Evolutionary conservation across 2,888 invertebrate species (phyloP).

Genomic region (Creontiades dilutus): DNA sequence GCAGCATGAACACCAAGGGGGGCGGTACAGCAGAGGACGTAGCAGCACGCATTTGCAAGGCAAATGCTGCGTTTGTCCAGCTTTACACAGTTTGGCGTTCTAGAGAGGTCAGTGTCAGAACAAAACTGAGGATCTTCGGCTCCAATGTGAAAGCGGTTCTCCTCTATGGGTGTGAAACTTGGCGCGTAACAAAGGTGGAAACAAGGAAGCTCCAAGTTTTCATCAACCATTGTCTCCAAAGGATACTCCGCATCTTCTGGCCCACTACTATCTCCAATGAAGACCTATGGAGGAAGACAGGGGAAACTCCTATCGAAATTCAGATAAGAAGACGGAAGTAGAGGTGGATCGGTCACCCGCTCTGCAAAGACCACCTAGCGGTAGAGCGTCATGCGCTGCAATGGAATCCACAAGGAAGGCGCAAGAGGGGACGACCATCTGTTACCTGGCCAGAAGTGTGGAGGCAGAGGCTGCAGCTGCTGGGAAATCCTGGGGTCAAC

Average conservation of each 20-base stretch:
- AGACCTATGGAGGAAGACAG: not conserved
- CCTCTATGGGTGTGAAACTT: constrained; percentile 55
- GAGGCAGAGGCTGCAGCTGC: not conserved
- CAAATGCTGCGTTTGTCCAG: constrained; percentile 1
- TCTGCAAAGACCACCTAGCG: not conserved
- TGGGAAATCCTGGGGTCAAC: constrained; percentile 20
- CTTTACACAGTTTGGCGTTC: not conserved
- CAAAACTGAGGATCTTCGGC: constrained; percentile 36
- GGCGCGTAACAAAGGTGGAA: constrained; percentile 45
- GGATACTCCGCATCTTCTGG: not conserved
- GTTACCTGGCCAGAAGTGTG: no score
- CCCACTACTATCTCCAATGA: not conserved
- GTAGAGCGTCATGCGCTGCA: not conserved
- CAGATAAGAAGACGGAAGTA: not conserved
- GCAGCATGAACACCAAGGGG: no score
- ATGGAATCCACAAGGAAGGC: constrained; percentile 28
- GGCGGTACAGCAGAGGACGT: no score
- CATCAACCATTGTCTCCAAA: not conserved
- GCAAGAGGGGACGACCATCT: not conserved
- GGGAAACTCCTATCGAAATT: not conserved
- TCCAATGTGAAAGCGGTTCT: constrained; percentile 52
- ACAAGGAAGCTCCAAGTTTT: not conserved
- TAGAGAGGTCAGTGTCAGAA: not conserved
- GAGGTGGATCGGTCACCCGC: not conserved
- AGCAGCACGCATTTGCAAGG: not conserved